Conservation (phyloP, 2,113 vertebrate genomes). For the Eudorcas thomsonii region DNA sequence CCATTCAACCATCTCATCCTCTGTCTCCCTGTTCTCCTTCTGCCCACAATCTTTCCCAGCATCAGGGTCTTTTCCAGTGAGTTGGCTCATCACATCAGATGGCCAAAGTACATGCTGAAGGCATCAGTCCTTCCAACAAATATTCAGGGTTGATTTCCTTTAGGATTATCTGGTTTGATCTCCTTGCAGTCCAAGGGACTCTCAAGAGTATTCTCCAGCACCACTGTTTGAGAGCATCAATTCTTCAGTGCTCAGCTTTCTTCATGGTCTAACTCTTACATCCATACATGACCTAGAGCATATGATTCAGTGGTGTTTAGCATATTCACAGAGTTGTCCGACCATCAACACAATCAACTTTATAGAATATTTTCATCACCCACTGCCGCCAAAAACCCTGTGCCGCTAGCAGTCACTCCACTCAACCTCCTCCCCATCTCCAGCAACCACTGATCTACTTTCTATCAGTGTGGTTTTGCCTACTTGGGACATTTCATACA, state of each 20-base stretch:
- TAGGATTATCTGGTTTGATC: not conserved
- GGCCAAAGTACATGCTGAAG: not conserved
- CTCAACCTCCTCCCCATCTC: not conserved
- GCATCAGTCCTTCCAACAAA: not conserved
- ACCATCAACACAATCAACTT: not conserved
- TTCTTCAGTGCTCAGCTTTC: not conserved
- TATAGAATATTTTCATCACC: not conserved
- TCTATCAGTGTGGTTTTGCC: not conserved
- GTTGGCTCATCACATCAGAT: not conserved
- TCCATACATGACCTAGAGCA: not conserved
- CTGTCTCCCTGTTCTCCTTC: not conserved
- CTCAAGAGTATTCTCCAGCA: not conserved
- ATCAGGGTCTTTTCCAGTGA: not conserved
- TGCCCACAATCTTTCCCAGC: not conserved
- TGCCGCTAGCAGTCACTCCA: not conserved
- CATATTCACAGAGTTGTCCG: not conserved
- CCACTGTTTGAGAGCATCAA: not conserved
- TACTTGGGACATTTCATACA: not conserved
- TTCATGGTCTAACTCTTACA: not conserved
- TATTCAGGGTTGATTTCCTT: not conserved
- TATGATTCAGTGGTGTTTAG: not conserved
- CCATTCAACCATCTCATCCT: not conserved
- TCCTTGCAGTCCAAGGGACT: not conserved
- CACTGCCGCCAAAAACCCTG: rapidly evolving
- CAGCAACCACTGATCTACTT: not conserved